These are phyloP conservation scores for Platichthys stellatus DNA, from an alignment of 2,113 vertebrate genomes.

Conservation along the genomic window DNA sequence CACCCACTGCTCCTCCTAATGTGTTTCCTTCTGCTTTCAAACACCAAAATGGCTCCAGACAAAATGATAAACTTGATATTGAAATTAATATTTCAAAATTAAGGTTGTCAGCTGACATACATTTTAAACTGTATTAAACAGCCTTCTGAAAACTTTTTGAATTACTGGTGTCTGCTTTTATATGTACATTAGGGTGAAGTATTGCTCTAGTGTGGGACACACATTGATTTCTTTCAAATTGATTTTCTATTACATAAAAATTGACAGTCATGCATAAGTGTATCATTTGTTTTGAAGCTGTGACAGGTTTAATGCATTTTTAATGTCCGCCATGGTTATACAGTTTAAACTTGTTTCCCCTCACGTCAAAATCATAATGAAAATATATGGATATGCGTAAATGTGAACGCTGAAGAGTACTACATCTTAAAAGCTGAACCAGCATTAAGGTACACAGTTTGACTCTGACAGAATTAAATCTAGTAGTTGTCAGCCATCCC, in stretches of 20 bases:
- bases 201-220: background rate
- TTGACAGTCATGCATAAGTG: background rate
- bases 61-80: no score
- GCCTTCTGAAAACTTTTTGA: conserved; percentile 9
- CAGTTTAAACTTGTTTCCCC: background rate
- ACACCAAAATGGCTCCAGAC: no score
- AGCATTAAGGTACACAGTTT: background rate
- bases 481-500: background rate
- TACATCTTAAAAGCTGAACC: background rate
- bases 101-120: no score
- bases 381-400: conserved; percentile 1
- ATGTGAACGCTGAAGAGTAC: background rate
- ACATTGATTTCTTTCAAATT: background rate
- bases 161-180: background rate
- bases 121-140: background rate
- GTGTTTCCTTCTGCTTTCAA: no score
- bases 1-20: no score
- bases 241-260: background rate
- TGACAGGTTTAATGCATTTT: conserved; percentile 4
- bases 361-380: background rate
- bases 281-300: conserved; percentile 16
- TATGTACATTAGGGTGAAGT: background rate
- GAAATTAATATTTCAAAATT: no score
- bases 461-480: conserved; percentile 2
- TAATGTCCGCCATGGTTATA: background rate